Conservation (phyloP, 2,797 vertebrate species). For the Eleutherodactylus coqui region DNA sequence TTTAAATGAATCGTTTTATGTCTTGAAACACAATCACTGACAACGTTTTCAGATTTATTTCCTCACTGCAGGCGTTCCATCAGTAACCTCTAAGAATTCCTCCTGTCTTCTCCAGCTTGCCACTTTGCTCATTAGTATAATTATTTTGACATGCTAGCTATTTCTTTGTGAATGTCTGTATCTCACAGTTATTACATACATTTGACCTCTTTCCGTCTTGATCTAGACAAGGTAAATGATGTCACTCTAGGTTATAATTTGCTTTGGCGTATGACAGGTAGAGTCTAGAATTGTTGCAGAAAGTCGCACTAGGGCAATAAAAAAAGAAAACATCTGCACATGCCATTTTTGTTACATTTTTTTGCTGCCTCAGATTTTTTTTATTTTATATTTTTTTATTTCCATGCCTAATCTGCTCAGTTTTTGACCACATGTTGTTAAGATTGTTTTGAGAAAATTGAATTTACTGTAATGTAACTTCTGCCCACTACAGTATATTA, state of each 20-base stretch:
- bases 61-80: not conserved
- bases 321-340: not conserved
- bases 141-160: not conserved
- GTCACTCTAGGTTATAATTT: conserved; percentile 10
- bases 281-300: not conserved
- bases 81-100: not conserved
- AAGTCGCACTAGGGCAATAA: not conserved
- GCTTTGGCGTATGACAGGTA: not conserved
- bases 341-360: not conserved
- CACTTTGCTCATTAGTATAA: conserved; percentile 20
- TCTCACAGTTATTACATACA: not conserved
- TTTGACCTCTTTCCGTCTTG: not conserved
- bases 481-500: too few species aligned
- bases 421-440: too few species aligned
- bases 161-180: conserved; percentile 6
- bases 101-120: not conserved
- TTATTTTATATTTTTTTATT: too few species aligned
- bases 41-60: not conserved
- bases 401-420: too few species aligned
- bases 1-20: not conserved
- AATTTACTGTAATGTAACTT: too few species aligned
- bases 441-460: too few species aligned
- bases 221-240: not conserved
- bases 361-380: too few species aligned
- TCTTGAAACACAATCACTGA: not conserved